Evolutionary conservation across 2,113 vertebrate species (phyloP).

Genomic region (Pelodiscus sinensis): DNA sequence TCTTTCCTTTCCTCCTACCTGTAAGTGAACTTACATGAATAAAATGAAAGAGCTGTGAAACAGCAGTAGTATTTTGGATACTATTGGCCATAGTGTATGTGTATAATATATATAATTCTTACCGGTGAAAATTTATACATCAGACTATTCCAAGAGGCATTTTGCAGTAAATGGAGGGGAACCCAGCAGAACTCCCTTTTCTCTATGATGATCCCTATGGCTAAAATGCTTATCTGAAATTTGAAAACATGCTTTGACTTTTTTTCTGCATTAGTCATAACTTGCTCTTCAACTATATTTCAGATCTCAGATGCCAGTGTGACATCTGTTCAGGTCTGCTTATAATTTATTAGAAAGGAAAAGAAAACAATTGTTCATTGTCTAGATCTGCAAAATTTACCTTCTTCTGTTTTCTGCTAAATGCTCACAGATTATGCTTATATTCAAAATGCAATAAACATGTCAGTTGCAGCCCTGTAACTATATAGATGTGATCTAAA

Average conservation of each 20-base stretch:
- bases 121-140: constrained; percentile 65
- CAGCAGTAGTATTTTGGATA: constrained; percentile 41
- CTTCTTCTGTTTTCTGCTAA: constrained; percentile 25
- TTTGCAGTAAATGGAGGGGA: constrained; percentile 68
- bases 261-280: constrained; percentile 80
- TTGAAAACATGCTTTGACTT: constrained; percentile 77
- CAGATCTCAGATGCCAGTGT: constrained; percentile 80
- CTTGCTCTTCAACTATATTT: constrained; percentile 85
- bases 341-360: constrained; percentile 81
- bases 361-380: constrained; percentile 65
- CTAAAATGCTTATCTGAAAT: constrained; percentile 84
- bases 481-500: constrained; percentile 26
- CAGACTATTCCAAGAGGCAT: constrained; percentile 65
- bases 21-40: neutral
- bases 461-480: constrained; percentile 32
- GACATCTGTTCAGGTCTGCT: constrained; percentile 80
- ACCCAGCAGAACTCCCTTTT: constrained; percentile 56
- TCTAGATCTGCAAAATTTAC: constrained; percentile 51
- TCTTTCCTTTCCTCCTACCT: neutral
- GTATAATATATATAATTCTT: constrained; percentile 15
- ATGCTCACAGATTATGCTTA: constrained; percentile 34
- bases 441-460: constrained; percentile 53
- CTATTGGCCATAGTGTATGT: neutral
- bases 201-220: constrained; percentile 73
- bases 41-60: neutral